These are phyloP conservation scores for Pomacea maculata DNA, from an alignment of 1,140 invertebrate genomes.

Conservation along the genomic window DNA sequence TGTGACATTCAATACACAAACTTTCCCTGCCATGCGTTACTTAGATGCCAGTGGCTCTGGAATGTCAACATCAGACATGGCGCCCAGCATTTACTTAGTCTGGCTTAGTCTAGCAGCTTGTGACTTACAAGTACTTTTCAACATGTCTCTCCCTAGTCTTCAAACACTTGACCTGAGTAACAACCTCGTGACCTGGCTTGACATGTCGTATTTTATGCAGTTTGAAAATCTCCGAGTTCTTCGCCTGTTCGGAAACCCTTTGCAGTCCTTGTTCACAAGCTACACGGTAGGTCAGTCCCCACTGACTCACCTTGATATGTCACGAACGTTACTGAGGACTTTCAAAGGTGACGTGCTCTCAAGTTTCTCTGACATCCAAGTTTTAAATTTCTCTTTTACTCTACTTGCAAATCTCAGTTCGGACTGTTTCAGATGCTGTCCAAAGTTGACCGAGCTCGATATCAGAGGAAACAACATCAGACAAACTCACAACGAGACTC, in stretches of 20 bases:
- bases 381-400: not conserved
- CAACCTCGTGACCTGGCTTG: slow-evolving; percentile 3
- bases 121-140: not conserved
- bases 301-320: not conserved
- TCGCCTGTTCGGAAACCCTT: slow-evolving; percentile 1
- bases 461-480: slow-evolving; percentile 9
- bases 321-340: not conserved
- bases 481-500: slow-evolving; percentile 16
- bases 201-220: not conserved
- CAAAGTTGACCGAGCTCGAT: not conserved
- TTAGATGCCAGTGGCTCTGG: slow-evolving; percentile 1
- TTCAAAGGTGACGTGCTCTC: slow-evolving; percentile 3
- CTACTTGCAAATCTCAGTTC: not conserved
- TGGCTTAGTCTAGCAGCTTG: not conserved
- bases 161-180: slow-evolving; percentile 11
- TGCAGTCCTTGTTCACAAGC: not conserved
- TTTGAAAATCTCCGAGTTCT: slow-evolving; percentile 5
- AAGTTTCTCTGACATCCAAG: not conserved
- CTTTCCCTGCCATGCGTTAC: not conserved
- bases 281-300: not conserved
- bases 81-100: not conserved
- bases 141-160: not conserved
- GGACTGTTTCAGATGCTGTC: slow-evolving; percentile 2
- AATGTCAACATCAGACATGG: not conserved
- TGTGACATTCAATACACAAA: not conserved